A percentile compares a stretch with the other conserved stretches of the same genome.
These are phyloP conservation scores for Meriones psammophilus DNA, from an alignment of 2,797 vertebrate genomes.

Conservation along the genomic window DNA sequence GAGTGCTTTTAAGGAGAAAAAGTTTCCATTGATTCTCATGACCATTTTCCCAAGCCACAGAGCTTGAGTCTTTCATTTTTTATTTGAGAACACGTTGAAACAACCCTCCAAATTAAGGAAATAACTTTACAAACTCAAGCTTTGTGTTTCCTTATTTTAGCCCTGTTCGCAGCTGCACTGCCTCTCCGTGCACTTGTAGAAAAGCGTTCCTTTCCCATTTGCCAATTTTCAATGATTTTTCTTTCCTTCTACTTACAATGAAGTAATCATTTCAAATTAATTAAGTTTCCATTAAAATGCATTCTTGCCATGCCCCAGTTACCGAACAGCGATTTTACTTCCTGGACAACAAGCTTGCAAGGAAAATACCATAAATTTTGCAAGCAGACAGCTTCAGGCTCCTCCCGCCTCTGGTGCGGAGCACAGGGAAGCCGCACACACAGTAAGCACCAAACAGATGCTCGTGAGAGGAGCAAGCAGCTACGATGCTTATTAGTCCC, in stretches of 20 bases:
- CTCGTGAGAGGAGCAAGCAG: fast-evolving
- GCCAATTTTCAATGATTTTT: conserved; percentile 78
- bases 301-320: conserved; percentile 54
- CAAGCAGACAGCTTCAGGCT: background rate
- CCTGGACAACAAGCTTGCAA: background rate
- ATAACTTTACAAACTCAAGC: conserved; percentile 63
- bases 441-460: background rate
- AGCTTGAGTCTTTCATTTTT: background rate
- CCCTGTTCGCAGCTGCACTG: background rate
- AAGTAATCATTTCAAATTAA: conserved; percentile 81
- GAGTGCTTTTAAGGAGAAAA: background rate
- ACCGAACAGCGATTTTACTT: conserved; percentile 38
- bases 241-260: conserved; percentile 64
- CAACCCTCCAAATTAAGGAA: conserved; percentile 75
- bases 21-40: background rate
- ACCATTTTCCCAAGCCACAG: background rate
- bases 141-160: conserved; percentile 69
- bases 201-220: conserved; percentile 68
- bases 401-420: fast-evolving
- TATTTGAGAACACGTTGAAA: conserved; percentile 9
- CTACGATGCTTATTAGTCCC: fast-evolving
- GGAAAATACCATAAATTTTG: background rate
- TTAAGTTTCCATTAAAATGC: conserved; percentile 79
- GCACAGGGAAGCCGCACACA: background rate
- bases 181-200: conserved; percentile 32